phyloP scores from a whole-genome alignment of 2,797 vertebrate species.

The Pseudomugil gertrudae region DNA sequence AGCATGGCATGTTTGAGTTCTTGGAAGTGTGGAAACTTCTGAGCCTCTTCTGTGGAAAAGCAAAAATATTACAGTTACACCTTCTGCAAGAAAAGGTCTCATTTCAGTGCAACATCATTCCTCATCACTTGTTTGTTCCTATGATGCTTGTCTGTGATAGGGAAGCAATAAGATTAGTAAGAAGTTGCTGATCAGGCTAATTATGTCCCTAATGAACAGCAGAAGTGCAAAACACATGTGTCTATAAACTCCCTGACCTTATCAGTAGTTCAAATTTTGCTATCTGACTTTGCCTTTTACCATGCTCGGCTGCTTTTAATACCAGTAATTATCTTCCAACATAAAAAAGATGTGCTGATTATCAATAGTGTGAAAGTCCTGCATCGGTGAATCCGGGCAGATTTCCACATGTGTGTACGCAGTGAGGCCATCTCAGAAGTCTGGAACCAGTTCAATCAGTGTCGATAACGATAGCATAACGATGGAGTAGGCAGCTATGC shows the following conservation, averaged over 20 bases:
- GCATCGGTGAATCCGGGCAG: background rate
- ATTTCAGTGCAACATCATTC: background rate
- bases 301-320: too few species aligned
- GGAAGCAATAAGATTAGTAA: background rate
- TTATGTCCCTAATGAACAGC: background rate
- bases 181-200: background rate
- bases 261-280: too few species aligned
- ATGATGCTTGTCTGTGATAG: background rate
- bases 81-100: background rate
- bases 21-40: constrained; percentile 30
- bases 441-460: background rate
- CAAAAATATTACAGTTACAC: constrained; percentile 8
- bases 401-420: background rate
- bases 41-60: constrained; percentile 41
- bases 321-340: background rate
- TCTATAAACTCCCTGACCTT: background rate
- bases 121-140: background rate
- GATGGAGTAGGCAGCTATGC: background rate
- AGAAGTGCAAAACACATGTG: background rate
- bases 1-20: constrained; percentile 22
- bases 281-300: too few species aligned
- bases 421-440: background rate
- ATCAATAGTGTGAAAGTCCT: background rate
- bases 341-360: background rate
- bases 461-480: background rate